These are phyloP conservation scores for Choloepus hoffmanni DNA, from an alignment of 2,113 vertebrate species.

Conservation along the genomic window DNA sequence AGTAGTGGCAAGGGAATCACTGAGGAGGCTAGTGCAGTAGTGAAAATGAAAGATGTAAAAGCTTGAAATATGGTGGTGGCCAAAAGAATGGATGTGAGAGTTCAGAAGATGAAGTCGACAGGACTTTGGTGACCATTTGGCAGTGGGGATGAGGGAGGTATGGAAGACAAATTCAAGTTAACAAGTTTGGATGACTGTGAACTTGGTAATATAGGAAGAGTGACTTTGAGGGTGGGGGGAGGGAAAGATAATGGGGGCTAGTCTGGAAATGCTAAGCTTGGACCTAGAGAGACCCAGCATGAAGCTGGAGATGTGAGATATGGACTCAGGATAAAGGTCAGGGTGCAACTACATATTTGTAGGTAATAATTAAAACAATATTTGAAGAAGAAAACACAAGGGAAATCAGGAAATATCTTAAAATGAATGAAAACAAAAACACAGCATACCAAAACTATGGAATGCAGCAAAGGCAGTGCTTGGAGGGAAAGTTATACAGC, in stretches of 20 bases:
- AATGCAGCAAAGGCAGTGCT: too few species aligned
- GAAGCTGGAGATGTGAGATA: not conserved
- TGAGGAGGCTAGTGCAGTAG: not conserved
- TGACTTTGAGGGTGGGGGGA: not conserved
- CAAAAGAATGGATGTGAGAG: not conserved
- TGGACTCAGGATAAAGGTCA: not conserved
- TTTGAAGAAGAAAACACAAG: not conserved
- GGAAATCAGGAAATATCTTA: too few species aligned
- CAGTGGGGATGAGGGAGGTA: not conserved
- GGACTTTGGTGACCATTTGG: not conserved
- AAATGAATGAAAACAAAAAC: too few species aligned
- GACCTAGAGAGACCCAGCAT: not conserved
- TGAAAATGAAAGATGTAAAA: not conserved
- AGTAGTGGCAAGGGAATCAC: not conserved
- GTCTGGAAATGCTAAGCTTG: not conserved
- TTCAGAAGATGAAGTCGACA: not conserved
- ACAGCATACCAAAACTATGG: too few species aligned
- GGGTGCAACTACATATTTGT: not conserved
- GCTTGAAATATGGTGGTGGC: not conserved
- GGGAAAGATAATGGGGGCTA: not conserved
- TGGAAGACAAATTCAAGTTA: not conserved
- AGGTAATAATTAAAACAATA: conserved; percentile 28
- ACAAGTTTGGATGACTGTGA: not conserved
- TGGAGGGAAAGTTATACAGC: too few species aligned
- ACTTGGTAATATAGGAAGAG: not conserved